A percentile compares a stretch with the other conserved stretches of the same genome.
Conservation (phyloP, 2,113 vertebrate genomes). For the Calonectris borealis region DNA sequence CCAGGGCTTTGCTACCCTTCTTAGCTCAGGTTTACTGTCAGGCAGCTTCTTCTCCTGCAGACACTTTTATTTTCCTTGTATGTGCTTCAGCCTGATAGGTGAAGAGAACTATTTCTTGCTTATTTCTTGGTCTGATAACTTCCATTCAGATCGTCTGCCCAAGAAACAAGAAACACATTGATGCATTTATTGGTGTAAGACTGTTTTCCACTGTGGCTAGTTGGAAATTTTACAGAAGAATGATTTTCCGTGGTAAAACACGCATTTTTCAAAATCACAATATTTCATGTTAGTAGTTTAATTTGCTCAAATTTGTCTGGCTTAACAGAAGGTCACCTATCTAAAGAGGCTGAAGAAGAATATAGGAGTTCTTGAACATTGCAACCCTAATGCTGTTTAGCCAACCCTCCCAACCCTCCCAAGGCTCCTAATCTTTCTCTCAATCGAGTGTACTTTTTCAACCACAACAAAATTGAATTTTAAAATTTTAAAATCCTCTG, state of each 20-base stretch:
- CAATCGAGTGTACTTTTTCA: neutral
- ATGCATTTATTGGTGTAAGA: neutral
- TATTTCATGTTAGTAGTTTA: neutral
- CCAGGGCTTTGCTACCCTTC: neutral
- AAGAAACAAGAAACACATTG: neutral
- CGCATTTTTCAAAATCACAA: neutral
- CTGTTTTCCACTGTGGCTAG: neutral
- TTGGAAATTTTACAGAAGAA: neutral
- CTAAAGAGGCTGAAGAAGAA: neutral
- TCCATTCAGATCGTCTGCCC: neutral
- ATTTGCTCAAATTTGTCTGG: neutral
- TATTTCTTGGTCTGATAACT: neutral
- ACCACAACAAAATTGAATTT: neutral
- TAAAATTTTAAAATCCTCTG: neutral
- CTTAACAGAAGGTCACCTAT: neutral
- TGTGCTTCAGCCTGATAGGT: neutral
- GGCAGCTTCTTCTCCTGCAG: neutral
- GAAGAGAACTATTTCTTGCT: neutral
- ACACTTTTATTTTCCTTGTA: slow-evolving; percentile 4
- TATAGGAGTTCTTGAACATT: neutral
- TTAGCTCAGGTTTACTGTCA: neutral
- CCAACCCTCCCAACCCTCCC: neutral
- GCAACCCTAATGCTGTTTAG: neutral
- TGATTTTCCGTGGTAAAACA: neutral
- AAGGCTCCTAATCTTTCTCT: neutral